Percentiles rank a stretch among this genome's conserved stretches.
Conservation (phyloP, 2,888 invertebrate species). For the Microctonus brassicae region DNA sequence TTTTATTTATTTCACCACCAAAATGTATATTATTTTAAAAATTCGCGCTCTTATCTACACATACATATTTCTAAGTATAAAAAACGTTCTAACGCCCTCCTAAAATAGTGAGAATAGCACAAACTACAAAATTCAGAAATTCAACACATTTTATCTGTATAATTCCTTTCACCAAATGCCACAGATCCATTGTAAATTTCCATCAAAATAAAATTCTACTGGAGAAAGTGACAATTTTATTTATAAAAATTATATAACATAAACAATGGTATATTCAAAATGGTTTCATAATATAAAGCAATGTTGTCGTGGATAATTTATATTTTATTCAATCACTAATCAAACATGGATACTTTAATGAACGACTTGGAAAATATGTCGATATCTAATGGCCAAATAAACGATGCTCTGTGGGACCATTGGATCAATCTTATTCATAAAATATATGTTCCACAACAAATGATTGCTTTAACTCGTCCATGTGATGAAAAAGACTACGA, state of each 20-base stretch:
- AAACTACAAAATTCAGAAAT: too few relatives aligned
- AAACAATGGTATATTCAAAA: background rate
- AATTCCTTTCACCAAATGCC: too few relatives aligned
- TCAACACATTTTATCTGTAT: too few relatives aligned
- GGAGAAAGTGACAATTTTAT: too few relatives aligned
- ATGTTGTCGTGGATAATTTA: background rate
- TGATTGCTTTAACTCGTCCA: slow-evolving; percentile 51
- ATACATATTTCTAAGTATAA: too few relatives aligned
- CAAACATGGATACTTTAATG: slow-evolving; percentile 53
- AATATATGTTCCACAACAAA: slow-evolving; percentile 55
- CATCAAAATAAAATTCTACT: too few relatives aligned
- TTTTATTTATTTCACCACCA: too few relatives aligned
- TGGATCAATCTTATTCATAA: slow-evolving; percentile 51
- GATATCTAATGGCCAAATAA: slow-evolving; percentile 47
- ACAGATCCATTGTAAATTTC: too few relatives aligned
- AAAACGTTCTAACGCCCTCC: too few relatives aligned
- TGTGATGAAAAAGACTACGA: slow-evolving; percentile 60
- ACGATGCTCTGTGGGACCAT: slow-evolving; percentile 49
- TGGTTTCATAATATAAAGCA: background rate
- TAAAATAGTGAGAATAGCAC: too few relatives aligned
- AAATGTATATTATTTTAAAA: too few relatives aligned
- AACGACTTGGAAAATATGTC: slow-evolving; percentile 53
- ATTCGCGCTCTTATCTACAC: too few relatives aligned
- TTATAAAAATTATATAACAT: background rate
- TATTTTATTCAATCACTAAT: background rate